phyloP scores from a whole-genome alignment of 2,797 vertebrate genomes.

The Nannoperca obscura region DNA sequence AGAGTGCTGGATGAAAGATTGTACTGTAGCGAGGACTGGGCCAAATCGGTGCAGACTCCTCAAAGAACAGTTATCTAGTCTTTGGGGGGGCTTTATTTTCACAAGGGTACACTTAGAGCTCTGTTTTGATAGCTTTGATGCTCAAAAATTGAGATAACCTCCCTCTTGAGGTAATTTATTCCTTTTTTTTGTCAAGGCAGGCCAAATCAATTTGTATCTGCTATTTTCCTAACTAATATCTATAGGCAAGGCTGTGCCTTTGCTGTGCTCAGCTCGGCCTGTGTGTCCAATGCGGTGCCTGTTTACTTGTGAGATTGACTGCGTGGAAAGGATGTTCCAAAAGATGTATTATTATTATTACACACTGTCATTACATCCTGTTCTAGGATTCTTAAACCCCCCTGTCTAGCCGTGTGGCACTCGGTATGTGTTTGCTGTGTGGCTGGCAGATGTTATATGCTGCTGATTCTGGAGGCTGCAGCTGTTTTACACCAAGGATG shows the following conservation, averaged over 20 bases:
- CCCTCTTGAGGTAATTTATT: conserved; percentile 49
- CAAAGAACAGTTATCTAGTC: conserved; percentile 32
- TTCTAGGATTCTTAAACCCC: neutral
- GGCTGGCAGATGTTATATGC: conserved; percentile 37
- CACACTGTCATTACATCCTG: neutral
- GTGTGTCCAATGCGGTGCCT: conserved; percentile 14
- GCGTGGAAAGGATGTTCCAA: neutral
- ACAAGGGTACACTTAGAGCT: conserved; percentile 49
- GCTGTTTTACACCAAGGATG: conserved; percentile 25
- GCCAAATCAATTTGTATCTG: conserved; percentile 54
- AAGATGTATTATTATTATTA: neutral
- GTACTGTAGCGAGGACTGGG: neutral
- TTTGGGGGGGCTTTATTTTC: conserved; percentile 44
- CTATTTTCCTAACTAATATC: conserved; percentile 47
- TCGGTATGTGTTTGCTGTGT: conserved; percentile 10
- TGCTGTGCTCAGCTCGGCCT: conserved; percentile 16
- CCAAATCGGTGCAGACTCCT: conserved; percentile 34
- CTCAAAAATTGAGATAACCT: conserved; percentile 43
- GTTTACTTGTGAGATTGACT: conserved; percentile 25
- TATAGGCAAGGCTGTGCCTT: conserved; percentile 14
- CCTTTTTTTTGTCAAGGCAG: conserved; percentile 17
- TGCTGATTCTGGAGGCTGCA: conserved; percentile 30
- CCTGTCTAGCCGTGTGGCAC: neutral
- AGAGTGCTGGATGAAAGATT: conserved; percentile 2
- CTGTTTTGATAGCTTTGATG: conserved; percentile 41